Conservation (phyloP, 2,113 vertebrate species). For the Cromileptes altivelis region DNA sequence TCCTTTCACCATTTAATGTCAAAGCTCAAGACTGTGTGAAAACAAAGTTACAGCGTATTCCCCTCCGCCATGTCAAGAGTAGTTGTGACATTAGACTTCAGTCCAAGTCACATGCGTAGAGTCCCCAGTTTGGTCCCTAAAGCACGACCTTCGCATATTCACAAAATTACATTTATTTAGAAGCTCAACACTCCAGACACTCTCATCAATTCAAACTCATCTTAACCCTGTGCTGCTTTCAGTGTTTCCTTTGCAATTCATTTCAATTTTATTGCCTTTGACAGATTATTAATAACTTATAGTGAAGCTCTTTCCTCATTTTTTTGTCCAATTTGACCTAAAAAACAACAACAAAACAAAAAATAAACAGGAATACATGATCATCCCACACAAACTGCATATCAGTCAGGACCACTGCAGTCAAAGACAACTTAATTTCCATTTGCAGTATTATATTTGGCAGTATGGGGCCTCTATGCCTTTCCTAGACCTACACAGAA, state of each 20-base stretch:
- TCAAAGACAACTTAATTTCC: no score
- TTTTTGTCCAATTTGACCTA: no score
- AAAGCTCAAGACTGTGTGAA: neutral
- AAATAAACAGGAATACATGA: neutral
- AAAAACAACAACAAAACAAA: neutral
- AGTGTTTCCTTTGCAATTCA: no score
- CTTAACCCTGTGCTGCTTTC: neutral
- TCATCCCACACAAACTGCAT: neutral
- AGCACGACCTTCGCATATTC: slow-evolving; percentile 10
- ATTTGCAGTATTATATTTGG: no score
- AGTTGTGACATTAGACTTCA: slow-evolving; percentile 12
- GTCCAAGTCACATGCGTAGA: neutral
- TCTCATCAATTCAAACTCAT: neutral
- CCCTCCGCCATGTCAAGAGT: slow-evolving; percentile 26
- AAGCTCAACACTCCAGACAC: neutral
- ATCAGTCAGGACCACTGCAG: no score
- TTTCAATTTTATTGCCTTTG: no score
- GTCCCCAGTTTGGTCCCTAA: neutral
- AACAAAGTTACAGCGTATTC: neutral
- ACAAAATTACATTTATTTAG: neutral
- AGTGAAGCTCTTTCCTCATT: no score
- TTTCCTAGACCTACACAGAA: no score
- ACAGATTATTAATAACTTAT: no score
- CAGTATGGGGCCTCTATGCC: no score
- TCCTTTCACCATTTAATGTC: neutral